Conservation (phyloP, 2,888 invertebrate genomes). For the Oligia fasciuncula region DNA sequence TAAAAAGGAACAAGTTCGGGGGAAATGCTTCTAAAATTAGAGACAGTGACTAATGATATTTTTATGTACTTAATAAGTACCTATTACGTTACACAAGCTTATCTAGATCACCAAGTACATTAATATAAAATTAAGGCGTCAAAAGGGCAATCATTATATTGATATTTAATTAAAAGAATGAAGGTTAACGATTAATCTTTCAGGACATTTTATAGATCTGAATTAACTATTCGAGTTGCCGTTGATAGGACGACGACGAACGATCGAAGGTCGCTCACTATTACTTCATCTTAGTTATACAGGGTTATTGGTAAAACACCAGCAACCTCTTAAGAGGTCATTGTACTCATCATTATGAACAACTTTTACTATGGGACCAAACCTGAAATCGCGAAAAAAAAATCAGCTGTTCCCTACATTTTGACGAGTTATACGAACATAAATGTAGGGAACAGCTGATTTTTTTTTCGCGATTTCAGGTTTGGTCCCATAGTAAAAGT, state of each 20-base stretch:
- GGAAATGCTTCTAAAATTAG: not conserved
- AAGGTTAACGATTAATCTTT: slow-evolving; percentile 18
- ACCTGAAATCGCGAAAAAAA: too few species aligned
- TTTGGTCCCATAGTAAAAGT: too few species aligned
- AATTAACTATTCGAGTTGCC: not conserved
- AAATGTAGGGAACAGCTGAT: too few species aligned
- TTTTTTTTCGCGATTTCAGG: too few species aligned
- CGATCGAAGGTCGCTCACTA: slow-evolving; percentile 44
- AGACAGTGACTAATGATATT: not conserved
- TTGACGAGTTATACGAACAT: too few species aligned
- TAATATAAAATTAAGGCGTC: not conserved
- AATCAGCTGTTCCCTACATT: too few species aligned
- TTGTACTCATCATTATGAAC: too few species aligned
- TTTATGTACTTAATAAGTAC: too few species aligned
- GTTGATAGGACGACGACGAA: slow-evolving; percentile 21
- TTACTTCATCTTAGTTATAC: slow-evolving; percentile 27
- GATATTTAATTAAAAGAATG: slow-evolving; percentile 33
- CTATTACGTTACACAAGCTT: not conserved
- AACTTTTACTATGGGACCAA: too few species aligned
- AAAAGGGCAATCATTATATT: slow-evolving; percentile 10
- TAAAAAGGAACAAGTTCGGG: too few species aligned
- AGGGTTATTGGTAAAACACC: too few species aligned
- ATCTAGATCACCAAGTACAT: slow-evolving; percentile 19
- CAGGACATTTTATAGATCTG: slow-evolving; percentile 5
- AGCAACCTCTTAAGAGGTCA: too few species aligned